phyloP scores from a whole-genome alignment of 2,797 vertebrate genomes.

The Poecilia gillii region DNA sequence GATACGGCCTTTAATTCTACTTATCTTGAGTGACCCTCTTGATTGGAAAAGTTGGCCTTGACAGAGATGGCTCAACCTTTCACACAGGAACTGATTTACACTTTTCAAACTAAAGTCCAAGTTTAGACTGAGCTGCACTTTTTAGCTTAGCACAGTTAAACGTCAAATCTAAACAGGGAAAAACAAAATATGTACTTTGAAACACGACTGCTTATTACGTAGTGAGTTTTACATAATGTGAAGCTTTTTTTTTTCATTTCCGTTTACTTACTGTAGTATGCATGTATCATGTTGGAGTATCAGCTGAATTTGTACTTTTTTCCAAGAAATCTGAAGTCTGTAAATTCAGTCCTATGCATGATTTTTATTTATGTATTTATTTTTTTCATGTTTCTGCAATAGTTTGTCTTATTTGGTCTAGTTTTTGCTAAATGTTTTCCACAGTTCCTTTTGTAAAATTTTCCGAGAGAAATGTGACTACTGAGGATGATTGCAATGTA shows the following conservation, averaged over 20 bases:
- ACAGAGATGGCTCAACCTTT: conserved; percentile 10
- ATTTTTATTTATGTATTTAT: background rate
- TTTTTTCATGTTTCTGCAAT: conserved; percentile 37
- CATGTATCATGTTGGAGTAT: background rate
- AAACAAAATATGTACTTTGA: background rate
- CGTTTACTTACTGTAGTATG: background rate
- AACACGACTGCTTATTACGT: background rate
- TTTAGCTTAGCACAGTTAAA: conserved; percentile 11
- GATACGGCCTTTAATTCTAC: conserved; percentile 1
- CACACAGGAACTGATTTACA: conserved; percentile 4
- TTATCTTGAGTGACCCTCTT: conserved; percentile 16
- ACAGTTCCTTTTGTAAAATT: conserved; percentile 51
- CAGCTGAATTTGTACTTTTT: background rate
- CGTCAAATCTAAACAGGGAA: background rate
- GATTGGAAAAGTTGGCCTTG: conserved; percentile 11
- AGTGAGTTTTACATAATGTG: background rate
- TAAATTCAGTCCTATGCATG: background rate
- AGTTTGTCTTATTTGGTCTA: conserved; percentile 34
- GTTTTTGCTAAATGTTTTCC: conserved; percentile 39
- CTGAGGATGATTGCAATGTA: conserved; percentile 47
- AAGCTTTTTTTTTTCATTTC: background rate
- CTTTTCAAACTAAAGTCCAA: conserved; percentile 1
- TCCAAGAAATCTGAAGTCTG: background rate
- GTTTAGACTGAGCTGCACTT: background rate
- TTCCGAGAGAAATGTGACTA: conserved; percentile 55